phyloP scores from a whole-genome alignment of 2,113 vertebrate genomes.

The Misgurnus mizolepis region DNA sequence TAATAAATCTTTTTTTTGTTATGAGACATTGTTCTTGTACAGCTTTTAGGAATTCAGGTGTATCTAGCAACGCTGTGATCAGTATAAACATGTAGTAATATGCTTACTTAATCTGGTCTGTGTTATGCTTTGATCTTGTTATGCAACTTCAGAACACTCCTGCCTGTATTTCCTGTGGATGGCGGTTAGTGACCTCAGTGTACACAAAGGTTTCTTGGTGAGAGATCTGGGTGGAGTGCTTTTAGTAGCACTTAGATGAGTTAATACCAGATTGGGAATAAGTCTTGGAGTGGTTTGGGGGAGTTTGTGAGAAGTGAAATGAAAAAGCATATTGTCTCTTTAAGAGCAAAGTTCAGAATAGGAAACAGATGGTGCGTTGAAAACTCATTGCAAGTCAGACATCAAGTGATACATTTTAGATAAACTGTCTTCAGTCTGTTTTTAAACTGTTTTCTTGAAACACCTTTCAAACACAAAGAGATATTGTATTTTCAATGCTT shows the following conservation, averaged over 20 bases:
- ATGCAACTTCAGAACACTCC: neutral
- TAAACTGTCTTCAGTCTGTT: neutral
- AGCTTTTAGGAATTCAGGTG: neutral
- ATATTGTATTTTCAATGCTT: neutral
- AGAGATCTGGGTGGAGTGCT: conserved; percentile 35
- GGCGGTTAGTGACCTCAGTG: neutral
- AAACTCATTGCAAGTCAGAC: conserved; percentile 2
- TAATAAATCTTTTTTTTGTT: no score
- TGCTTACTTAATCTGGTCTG: neutral
- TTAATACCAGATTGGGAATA: conserved; percentile 24
- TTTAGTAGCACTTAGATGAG: neutral
- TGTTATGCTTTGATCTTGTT: neutral
- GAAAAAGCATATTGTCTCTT: conserved; percentile 31
- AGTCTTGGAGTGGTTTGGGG: conserved; percentile 18
- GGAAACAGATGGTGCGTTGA: conserved; percentile 26
- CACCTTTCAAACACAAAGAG: neutral
- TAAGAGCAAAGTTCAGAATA: conserved; percentile 18
- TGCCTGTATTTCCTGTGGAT: neutral
- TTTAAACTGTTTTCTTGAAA: neutral
- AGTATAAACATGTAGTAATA: neutral
- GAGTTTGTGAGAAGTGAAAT: conserved; percentile 11
- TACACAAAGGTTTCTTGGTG: conserved; percentile 11
- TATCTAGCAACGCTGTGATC: neutral
- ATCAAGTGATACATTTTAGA: neutral
- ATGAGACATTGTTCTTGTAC: neutral